Percentiles rank a stretch among this genome's conserved stretches.
Conservation (phyloP, 2,113 vertebrate species). For the Cephalopterus ornatus region DNA sequence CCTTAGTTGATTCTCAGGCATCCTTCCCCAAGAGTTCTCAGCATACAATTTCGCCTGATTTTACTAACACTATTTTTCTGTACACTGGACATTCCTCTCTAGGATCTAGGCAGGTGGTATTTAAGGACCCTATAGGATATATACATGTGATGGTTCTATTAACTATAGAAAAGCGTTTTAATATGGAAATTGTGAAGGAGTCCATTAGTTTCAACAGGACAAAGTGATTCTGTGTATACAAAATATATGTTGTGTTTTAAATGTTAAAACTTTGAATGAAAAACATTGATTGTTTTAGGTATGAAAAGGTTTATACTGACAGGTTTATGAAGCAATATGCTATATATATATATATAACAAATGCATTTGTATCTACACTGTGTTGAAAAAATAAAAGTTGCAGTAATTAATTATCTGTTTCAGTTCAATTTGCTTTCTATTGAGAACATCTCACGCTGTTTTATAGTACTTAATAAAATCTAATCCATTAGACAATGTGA, state of each 20-base stretch:
- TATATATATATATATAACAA: neutral
- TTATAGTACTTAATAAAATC: slow-evolving; percentile 80
- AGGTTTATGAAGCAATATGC: slow-evolving; percentile 15
- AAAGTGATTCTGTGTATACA: neutral
- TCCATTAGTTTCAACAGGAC: neutral
- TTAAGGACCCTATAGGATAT: neutral
- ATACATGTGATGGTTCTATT: neutral
- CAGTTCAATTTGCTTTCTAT: slow-evolving; percentile 70
- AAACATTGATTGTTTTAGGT: neutral
- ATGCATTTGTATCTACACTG: neutral
- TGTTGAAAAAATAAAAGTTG: slow-evolving; percentile 60
- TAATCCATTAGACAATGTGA: slow-evolving; percentile 74
- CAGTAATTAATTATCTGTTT: slow-evolving; percentile 78
- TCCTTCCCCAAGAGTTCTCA: neutral
- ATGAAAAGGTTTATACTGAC: neutral
- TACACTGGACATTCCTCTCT: neutral
- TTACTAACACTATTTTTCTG: neutral
- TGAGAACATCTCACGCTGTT: slow-evolving; percentile 61
- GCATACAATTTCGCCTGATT: neutral
- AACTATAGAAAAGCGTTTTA: neutral
- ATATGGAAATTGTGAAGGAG: neutral
- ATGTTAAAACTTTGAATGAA: neutral
- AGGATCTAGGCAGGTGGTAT: neutral
- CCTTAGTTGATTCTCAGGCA: neutral
- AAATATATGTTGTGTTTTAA: neutral